These are phyloP conservation scores for Argyrosomus japonicus DNA, from an alignment of 2,113 vertebrate genomes.

Conservation along the genomic window DNA sequence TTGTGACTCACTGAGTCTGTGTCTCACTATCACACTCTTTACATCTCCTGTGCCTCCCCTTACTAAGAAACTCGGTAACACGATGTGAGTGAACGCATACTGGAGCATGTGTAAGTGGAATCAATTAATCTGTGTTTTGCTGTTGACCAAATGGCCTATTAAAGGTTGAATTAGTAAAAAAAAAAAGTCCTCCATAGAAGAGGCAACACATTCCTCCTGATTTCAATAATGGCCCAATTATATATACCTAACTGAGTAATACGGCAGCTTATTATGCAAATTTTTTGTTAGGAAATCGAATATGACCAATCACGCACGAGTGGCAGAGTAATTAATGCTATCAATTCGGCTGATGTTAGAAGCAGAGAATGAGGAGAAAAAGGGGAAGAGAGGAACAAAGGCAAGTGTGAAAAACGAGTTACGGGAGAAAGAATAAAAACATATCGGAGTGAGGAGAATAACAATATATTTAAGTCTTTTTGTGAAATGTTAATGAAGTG, in stretches of 20 bases:
- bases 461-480: constrained; percentile 39
- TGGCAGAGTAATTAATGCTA: constrained; percentile 69
- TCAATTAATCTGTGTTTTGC: constrained; percentile 56
- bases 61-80: constrained; percentile 18
- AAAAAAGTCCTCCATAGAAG: constrained; percentile 37
- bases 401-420: neutral
- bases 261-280: constrained; percentile 61
- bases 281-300: constrained; percentile 64
- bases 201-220: constrained; percentile 38
- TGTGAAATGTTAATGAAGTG: constrained; percentile 48
- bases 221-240: constrained; percentile 69
- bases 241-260: constrained; percentile 67
- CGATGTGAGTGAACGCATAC: constrained; percentile 33
- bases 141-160: constrained; percentile 63
- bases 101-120: constrained; percentile 38
- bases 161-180: constrained; percentile 60
- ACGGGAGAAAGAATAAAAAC: constrained; percentile 10
- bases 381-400: neutral
- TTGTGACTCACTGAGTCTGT: neutral
- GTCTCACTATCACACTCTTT: constrained; percentile 18
- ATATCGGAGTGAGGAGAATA: constrained; percentile 17
- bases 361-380: constrained; percentile 39
- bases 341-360: constrained; percentile 56
- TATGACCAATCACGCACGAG: constrained; percentile 65
- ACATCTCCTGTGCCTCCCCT: constrained; percentile 20